These are phyloP conservation scores for Bimastos eiseni DNA, from an alignment of 2,888 invertebrate genomes.

Conservation along the genomic window DNA sequence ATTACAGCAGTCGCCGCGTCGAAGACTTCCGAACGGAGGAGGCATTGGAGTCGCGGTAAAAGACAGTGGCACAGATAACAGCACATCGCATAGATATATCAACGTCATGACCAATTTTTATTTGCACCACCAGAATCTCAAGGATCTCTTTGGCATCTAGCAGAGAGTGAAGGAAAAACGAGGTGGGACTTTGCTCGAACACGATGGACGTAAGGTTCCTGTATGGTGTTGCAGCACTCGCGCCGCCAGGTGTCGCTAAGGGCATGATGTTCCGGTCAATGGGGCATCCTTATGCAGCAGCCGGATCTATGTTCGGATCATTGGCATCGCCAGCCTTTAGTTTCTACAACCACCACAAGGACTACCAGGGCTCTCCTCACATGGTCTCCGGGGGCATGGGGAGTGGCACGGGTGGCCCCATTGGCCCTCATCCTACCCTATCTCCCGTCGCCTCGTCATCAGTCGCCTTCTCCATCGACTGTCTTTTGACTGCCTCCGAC, in stretches of 20 bases:
- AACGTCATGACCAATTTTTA: not conserved
- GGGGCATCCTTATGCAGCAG: not conserved
- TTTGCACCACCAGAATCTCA: not conserved
- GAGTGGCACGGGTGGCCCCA: not conserved
- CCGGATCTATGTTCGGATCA: constrained; percentile 1
- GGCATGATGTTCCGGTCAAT: constrained; percentile 16
- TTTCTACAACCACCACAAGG: not conserved
- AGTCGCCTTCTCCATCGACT: constrained; percentile 16
- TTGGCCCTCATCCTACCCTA: not conserved
- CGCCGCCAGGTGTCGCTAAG: not conserved
- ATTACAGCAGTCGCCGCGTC: not conserved
- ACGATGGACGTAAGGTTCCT: constrained; percentile 13
- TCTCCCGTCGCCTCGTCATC: not conserved
- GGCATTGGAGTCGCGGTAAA: not conserved
- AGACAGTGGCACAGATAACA: not conserved
- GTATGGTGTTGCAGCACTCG: not conserved
- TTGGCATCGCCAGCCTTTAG: not conserved
- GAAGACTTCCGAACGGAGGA: not conserved
- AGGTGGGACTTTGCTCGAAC: not conserved
- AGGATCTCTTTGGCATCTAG: not conserved
- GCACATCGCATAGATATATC: not conserved
- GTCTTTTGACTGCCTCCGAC: not conserved
- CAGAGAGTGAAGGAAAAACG: not conserved
- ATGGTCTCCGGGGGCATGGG: not conserved
- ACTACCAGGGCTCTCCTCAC: not conserved